Conservation (phyloP, 2,113 vertebrate genomes). For the Atlantisia rogersi region DNA sequence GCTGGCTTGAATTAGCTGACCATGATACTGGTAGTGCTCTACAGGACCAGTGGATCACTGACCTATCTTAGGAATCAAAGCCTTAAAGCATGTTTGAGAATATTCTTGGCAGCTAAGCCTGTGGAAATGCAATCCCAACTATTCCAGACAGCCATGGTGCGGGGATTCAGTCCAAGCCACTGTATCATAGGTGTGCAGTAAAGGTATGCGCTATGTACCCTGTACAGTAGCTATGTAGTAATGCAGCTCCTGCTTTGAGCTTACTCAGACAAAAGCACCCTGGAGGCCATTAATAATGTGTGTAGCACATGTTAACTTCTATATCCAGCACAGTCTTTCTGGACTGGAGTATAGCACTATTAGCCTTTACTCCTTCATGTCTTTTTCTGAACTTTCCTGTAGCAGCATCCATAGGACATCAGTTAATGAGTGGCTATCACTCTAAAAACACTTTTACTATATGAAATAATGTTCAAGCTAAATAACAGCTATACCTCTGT, state of each 20-base stretch:
- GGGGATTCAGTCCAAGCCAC: neutral
- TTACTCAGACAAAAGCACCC: neutral
- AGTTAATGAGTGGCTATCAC: neutral
- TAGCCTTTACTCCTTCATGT: neutral
- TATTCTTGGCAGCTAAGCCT: neutral
- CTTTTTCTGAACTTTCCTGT: neutral
- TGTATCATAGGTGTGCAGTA: neutral
- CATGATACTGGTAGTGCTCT: rapidly evolving
- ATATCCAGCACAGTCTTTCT: neutral
- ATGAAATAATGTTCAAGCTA: neutral
- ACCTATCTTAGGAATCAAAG: neutral
- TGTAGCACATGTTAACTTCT: neutral
- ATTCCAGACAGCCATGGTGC: neutral
- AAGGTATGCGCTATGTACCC: neutral
- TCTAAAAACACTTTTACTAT: neutral
- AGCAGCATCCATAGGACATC: neutral
- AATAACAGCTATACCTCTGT: neutral
- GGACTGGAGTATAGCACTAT: neutral
- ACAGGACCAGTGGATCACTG: neutral
- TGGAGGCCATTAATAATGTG: neutral
- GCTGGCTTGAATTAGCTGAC: neutral
- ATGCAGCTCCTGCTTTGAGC: neutral
- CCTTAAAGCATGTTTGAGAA: neutral
- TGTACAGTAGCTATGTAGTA: neutral
- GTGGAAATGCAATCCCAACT: neutral